Evolutionary conservation across 2,113 vertebrate species (phyloP).

Genomic region (Solenodon paradoxus): DNA sequence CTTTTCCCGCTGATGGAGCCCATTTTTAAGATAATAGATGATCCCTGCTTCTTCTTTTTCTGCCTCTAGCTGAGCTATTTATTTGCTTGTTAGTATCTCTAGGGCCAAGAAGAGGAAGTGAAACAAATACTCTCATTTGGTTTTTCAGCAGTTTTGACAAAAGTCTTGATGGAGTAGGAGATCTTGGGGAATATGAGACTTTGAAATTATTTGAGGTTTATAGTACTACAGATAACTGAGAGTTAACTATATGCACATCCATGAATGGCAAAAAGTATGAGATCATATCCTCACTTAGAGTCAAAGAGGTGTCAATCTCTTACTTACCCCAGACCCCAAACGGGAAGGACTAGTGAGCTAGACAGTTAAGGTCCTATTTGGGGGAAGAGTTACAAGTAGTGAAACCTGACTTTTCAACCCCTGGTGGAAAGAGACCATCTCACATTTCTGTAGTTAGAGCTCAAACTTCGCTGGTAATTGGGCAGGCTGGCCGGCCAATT

Average conservation of each 20-base stretch:
- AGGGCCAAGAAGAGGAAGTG: conserved; percentile 31
- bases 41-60: conserved; percentile 51
- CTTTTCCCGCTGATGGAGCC: not conserved
- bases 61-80: not conserved
- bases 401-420: not conserved
- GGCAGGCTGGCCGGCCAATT: not conserved
- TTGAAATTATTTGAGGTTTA: conserved; percentile 30
- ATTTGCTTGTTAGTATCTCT: conserved; percentile 15
- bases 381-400: not conserved
- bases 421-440: not conserved
- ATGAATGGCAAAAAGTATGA: not conserved
- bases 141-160: conserved; percentile 33
- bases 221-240: not conserved
- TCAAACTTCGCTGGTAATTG: not conserved
- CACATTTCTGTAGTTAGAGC: not conserved
- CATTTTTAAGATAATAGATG: not conserved
- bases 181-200: not conserved
- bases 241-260: not conserved
- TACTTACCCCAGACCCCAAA: not conserved
- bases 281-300: not conserved
- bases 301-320: not conserved
- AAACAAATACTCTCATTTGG: conserved; percentile 18
- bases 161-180: not conserved
- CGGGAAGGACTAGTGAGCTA: not conserved
- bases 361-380: not conserved